phyloP scores from a whole-genome alignment of 2,797 vertebrate genomes.

The Sebastes iracundus region DNA sequence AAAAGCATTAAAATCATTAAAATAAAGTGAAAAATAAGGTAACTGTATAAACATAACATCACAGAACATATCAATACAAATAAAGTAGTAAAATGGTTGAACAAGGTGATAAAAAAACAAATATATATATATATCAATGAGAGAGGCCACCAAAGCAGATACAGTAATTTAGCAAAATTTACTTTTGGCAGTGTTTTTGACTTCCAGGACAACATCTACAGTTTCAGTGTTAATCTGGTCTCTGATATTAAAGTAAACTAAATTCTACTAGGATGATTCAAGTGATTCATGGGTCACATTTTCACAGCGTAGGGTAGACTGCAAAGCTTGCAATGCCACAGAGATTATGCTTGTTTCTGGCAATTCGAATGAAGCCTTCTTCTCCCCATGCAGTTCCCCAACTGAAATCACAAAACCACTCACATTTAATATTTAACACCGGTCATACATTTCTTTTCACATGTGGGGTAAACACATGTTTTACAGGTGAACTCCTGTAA shows the following conservation, averaged over 20 bases:
- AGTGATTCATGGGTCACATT: background rate
- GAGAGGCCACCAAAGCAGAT: background rate
- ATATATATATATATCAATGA: background rate
- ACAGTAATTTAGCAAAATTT: background rate
- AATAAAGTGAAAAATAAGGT: too few relatives aligned
- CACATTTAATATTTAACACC: background rate
- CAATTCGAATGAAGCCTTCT: conserved; percentile 73
- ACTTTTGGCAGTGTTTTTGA: background rate
- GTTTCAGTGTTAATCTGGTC: background rate
- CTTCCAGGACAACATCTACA: background rate
- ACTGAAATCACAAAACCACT: conserved; percentile 55
- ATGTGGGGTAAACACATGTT: background rate
- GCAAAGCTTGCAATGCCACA: conserved; percentile 67
- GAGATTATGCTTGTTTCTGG: conserved; percentile 71
- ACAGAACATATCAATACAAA: too few relatives aligned
- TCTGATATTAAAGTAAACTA: background rate
- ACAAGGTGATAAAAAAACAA: too few relatives aligned
- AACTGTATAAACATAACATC: too few relatives aligned
- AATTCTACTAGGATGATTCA: background rate
- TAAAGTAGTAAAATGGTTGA: too few relatives aligned
- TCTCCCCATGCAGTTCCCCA: conserved; percentile 80
- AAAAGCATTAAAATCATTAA: too few relatives aligned
- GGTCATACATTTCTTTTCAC: background rate
- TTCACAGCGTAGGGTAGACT: conserved; percentile 63
- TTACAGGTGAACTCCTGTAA: background rate